Percentiles rank a stretch among this genome's conserved stretches.
Conservation (phyloP, 2,888 invertebrate species). For the Caenorhabditis angaria region DNA sequence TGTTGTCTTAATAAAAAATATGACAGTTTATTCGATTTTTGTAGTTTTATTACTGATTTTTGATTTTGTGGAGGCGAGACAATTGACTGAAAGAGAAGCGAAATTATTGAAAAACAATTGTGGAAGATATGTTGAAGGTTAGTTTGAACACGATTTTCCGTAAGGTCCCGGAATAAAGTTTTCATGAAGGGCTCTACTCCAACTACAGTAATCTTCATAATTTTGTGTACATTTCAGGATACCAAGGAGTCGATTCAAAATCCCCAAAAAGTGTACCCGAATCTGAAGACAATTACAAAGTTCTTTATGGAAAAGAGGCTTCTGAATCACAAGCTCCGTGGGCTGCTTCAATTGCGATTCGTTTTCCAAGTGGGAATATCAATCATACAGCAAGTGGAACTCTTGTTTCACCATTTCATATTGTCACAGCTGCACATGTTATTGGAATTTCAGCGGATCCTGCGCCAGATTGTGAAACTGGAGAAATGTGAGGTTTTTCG, state of each 20-base stretch:
- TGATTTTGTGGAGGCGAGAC: background rate
- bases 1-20: background rate
- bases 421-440: constrained; percentile 36
- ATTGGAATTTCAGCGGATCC: constrained; percentile 26
- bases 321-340: constrained; percentile 27
- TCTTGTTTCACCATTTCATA: constrained; percentile 35
- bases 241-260: background rate
- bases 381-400: constrained; percentile 27
- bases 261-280: background rate
- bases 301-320: constrained; percentile 26
- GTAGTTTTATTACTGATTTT: background rate
- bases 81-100: constrained; percentile 16
- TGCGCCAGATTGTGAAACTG: constrained; percentile 25
- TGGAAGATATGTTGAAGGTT: constrained; percentile 32
- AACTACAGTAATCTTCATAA: background rate
- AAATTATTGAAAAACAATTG: constrained; percentile 24
- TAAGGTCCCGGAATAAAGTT: too few species aligned
- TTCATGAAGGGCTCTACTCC: background rate
- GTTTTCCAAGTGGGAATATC: background rate
- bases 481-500: constrained; percentile 16
- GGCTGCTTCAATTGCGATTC: constrained; percentile 25
- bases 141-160: too few species aligned
- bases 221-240: background rate
- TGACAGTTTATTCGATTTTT: background rate
- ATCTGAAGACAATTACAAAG: constrained; percentile 18